Base-by-base conservation (phyloP, 2,113 vertebrate genomes). In the Alces alces region DNA sequence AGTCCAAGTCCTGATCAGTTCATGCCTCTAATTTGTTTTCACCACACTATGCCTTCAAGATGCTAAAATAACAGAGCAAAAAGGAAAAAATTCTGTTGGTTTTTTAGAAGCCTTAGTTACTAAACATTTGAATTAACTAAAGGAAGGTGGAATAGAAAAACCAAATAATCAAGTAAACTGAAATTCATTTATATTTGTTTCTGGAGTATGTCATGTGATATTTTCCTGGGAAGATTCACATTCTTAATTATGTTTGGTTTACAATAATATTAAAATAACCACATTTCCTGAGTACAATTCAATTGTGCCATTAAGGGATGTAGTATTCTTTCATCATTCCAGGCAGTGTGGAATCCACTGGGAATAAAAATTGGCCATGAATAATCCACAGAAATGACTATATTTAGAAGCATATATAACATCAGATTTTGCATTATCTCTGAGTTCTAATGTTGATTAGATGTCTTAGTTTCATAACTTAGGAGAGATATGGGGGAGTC, bases 201-300 rank as follows among this genome's bases (percentile, higher is more conserved):
- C 95, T 97, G 95, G 73, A 94, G n/a, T 95, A 39, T 78, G 66
- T 95, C 92, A 94, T 91, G 27, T 89, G 94, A 73, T 89, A 87
- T 84, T 97, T 98, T 96, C 55, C 86, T 97, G 83, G 61, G 83
- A 95, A 97, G 83, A 95, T 47, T 96, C 86, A 86, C 39, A 36
- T 96, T 95, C 73, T 91, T 97, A 97, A 98, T 98, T 97, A 94
- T 80, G 60, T 97, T 97, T 97, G 45, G 60, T 96, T 97, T 89
- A 86, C 86, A 97, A 57, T 95, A 90, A 96, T 97, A 96, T 96
- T 97, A 97, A 96, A 98, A 95, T 94, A 95, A 96, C 94, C 52
- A 70, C 86, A 97, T 97, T 97, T 98, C 98, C 98, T 98, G 95
- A 97, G 70, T 97, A 80, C 82, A 97, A 94, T 97, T 98, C 91